Percentiles rank a stretch among this genome's conserved stretches.
Conservation (phyloP, 1,140 invertebrate genomes). For the Orussus abietinus region DNA sequence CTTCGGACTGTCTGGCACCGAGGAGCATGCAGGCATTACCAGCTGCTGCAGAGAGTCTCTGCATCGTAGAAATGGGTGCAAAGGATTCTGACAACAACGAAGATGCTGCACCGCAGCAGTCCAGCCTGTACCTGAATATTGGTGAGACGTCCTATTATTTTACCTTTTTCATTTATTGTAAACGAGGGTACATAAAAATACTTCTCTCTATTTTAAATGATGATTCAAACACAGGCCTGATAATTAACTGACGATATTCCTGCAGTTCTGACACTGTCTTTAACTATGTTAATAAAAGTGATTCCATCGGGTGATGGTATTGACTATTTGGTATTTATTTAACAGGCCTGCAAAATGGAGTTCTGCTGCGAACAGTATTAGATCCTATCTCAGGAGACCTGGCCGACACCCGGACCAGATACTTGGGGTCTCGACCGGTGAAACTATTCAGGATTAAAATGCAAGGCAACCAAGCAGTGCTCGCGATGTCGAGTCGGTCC, state of each 20-base stretch:
- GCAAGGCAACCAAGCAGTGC: conserved; percentile 92
- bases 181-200: too few species aligned
- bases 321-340: conserved; percentile 4
- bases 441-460: conserved; percentile 94
- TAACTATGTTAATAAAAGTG: too few species aligned
- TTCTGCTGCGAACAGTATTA: conserved; percentile 88
- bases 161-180: too few species aligned
- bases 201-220: too few species aligned
- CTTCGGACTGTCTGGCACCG: conserved; percentile 86
- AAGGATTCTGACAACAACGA: conserved; percentile 60
- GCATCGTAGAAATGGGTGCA: conserved; percentile 84
- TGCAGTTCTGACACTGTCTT: too few species aligned
- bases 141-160: too few species aligned
- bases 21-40: conserved; percentile 97
- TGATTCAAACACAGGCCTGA: too few species aligned
- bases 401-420: conserved; percentile 94
- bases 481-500: conserved; percentile 96
- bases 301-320: too few species aligned
- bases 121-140: conserved; percentile 93
- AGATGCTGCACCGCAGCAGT: conserved; percentile 54
- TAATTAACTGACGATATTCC: too few species aligned
- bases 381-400: conserved; percentile 97
- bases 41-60: conserved; percentile 92
- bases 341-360: conserved; percentile 86
- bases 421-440: conserved; percentile 91